Evolutionary conservation across 2,113 vertebrate species (phyloP).

Genomic region (Peromyscus polionotus): DNA sequence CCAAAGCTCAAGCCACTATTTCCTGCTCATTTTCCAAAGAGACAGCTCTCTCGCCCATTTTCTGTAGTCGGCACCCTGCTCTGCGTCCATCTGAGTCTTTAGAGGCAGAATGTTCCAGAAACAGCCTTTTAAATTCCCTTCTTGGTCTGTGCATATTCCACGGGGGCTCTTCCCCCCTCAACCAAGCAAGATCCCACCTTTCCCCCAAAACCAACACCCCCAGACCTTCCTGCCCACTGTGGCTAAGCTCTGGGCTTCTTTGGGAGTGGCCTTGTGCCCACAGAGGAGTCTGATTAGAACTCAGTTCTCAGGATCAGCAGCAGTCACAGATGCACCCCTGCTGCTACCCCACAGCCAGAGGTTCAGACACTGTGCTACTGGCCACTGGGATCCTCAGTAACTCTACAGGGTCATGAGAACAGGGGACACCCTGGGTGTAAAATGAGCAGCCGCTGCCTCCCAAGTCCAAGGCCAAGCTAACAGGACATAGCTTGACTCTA

Average conservation of each 20-base stretch:
- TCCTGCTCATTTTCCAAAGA: constrained; percentile 39
- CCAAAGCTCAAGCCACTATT: background rate
- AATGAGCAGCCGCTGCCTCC: background rate
- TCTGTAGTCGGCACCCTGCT: constrained; percentile 37
- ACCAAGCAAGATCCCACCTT: background rate
- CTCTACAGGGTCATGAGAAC: background rate
- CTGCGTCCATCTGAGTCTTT: background rate
- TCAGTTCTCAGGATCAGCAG: background rate
- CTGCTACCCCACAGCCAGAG: background rate
- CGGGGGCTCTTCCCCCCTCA: background rate
- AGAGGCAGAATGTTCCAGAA: constrained; percentile 24
- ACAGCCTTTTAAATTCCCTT: constrained; percentile 16
- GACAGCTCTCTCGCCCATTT: background rate
- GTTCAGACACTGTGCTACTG: background rate
- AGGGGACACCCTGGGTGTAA: background rate
- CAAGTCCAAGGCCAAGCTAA: background rate
- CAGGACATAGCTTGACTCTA: background rate
- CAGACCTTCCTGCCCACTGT: background rate
- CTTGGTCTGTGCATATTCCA: background rate
- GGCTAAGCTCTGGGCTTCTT: background rate
- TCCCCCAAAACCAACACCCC: background rate
- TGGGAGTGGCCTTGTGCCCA: background rate
- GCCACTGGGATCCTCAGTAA: background rate
- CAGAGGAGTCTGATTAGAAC: background rate
- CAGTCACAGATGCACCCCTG: background rate